A percentile compares a stretch with the other conserved stretches of the same genome.
These are phyloP conservation scores for Pseudachorutes palmiensis DNA, from an alignment of 1,140 invertebrate species.

Conservation along the genomic window DNA sequence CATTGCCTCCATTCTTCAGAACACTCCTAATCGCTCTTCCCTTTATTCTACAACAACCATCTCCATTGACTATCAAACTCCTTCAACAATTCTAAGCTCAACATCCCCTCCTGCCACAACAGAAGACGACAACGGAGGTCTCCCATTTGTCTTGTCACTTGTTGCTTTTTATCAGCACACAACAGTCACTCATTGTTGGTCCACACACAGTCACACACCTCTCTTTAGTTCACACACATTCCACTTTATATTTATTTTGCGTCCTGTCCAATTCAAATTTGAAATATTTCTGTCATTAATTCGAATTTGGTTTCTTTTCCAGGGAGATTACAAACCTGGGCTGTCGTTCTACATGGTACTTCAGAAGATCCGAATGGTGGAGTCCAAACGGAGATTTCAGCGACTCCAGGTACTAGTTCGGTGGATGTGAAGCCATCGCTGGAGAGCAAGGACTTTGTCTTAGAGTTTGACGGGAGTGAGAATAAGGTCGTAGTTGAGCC, in stretches of 20 bases:
- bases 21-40: too few species aligned
- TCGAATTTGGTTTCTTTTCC: conserved; percentile 20
- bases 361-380: conserved; percentile 27
- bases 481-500: conserved; percentile 29
- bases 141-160: background rate
- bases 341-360: conserved; percentile 34
- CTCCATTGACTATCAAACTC: too few species aligned
- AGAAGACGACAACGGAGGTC: conserved; percentile 1
- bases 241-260: conserved; percentile 18
- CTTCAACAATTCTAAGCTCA: background rate
- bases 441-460: background rate
- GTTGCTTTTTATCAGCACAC: conserved; percentile 12
- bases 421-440: background rate
- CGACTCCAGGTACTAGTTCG: background rate
- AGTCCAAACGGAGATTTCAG: background rate
- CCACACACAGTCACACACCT: too few species aligned
- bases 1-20: too few species aligned
- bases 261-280: background rate
- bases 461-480: conserved; percentile 35
- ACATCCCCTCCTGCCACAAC: background rate
- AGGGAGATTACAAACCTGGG: conserved; percentile 36
- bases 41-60: background rate
- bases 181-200: too few species aligned
- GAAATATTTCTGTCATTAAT: conserved; percentile 12
- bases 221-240: too few species aligned